Conservation (phyloP, 1,140 invertebrate genomes). For the Chionoecetes opilio region DNA sequence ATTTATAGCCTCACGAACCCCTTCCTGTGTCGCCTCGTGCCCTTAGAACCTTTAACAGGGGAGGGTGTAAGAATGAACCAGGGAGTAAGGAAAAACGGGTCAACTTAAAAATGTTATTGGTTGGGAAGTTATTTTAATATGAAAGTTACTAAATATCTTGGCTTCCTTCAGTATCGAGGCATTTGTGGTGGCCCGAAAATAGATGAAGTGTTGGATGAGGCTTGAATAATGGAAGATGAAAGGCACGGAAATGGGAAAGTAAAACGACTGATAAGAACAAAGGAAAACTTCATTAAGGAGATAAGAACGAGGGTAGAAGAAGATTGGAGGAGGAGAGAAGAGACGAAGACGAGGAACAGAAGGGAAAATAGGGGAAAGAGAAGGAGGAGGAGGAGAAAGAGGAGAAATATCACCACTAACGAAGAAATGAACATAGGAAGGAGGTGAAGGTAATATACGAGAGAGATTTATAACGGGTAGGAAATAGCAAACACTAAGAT, state of each 20-base stretch:
- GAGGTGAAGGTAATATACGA: constrained; percentile 9
- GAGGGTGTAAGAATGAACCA: background rate
- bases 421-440: background rate
- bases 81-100: background rate
- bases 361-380: background rate
- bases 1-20: background rate
- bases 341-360: background rate
- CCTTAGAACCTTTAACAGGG: background rate
- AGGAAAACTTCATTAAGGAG: constrained; percentile 20
- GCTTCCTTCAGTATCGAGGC: background rate
- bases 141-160: background rate
- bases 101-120: background rate
- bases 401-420: background rate
- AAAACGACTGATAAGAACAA: background rate
- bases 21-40: background rate
- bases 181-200: background rate
- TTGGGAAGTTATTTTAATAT: background rate
- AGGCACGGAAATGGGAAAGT: background rate
- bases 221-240: background rate
- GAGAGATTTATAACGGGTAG: background rate
- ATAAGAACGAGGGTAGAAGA: background rate
- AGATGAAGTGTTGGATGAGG: background rate
- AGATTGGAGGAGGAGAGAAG: background rate
- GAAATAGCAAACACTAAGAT: too few relatives aligned
- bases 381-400: background rate